Evolutionary conservation across 1,140 invertebrate genomes (phyloP).

Genomic region (Halotydeus destructor): DNA sequence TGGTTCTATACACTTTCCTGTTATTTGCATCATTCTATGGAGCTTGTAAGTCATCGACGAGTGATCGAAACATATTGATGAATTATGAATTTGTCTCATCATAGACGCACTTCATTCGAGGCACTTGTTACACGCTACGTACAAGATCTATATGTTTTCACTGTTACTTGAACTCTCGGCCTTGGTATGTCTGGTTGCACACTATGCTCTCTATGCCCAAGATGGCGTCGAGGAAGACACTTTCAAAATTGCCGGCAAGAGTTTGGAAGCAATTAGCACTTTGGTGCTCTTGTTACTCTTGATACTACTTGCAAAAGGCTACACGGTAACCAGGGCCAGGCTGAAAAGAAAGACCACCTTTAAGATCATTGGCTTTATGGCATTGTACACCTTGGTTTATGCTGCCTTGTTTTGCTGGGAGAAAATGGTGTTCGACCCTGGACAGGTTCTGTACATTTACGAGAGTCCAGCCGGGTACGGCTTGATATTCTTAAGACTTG

Average conservation of each 20-base stretch:
- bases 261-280: slow-evolving; percentile 42
- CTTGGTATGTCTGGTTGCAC: slow-evolving; percentile 38
- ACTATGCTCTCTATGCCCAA: slow-evolving; percentile 44
- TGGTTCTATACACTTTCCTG: slow-evolving; percentile 22
- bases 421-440: slow-evolving; percentile 61
- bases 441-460: slow-evolving; percentile 64
- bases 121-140: slow-evolving; percentile 54
- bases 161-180: slow-evolving; percentile 35
- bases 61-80: neutral
- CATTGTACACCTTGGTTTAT: slow-evolving; percentile 44
- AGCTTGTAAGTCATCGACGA: slow-evolving; percentile 20
- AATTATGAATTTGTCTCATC: neutral
- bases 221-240: slow-evolving; percentile 37
- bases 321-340: slow-evolving; percentile 61
- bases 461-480: slow-evolving; percentile 69
- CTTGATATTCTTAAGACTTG: slow-evolving; percentile 46
- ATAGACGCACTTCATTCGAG: slow-evolving; percentile 2
- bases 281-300: slow-evolving; percentile 51
- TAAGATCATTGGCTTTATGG: slow-evolving; percentile 59
- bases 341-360: slow-evolving; percentile 41
- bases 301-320: slow-evolving; percentile 64
- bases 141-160: slow-evolving; percentile 57
- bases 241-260: slow-evolving; percentile 37
- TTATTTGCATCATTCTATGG: slow-evolving; percentile 20
- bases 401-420: slow-evolving; percentile 53